phyloP scores from a whole-genome alignment of 2,113 vertebrate species.

The Nothobranchius furzeri region DNA sequence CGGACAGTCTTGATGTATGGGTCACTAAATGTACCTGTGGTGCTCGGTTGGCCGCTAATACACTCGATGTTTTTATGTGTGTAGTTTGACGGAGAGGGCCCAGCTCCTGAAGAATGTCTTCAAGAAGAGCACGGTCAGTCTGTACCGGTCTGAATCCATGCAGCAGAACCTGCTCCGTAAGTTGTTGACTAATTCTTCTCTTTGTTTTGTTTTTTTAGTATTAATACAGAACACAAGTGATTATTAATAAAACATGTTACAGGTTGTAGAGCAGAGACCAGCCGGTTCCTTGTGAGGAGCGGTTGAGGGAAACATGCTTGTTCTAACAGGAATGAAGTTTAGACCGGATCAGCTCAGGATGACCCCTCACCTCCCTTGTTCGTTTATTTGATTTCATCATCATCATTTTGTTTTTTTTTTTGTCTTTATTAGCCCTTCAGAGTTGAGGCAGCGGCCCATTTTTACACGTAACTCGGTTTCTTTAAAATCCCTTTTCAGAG shows the following conservation, averaged over 20 bases:
- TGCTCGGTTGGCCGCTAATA: conserved; percentile 53
- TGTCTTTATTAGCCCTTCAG: neutral
- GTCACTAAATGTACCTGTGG: conserved; percentile 63
- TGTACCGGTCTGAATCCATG: conserved; percentile 94
- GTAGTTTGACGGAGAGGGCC: conserved; percentile 92
- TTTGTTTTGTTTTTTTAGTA: neutral
- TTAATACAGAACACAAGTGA: too few relatives aligned
- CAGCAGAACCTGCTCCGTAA: conserved; percentile 97
- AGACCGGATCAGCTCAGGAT: neutral
- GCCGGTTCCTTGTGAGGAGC: neutral
- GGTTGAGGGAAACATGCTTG: neutral
- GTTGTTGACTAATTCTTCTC: conserved; percentile 62
- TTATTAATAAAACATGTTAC: too few relatives aligned
- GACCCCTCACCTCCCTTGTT: neutral
- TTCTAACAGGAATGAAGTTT: neutral
- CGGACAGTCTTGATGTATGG: conserved; percentile 55
- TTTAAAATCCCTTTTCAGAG: too few relatives aligned
- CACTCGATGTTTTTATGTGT: conserved; percentile 44
- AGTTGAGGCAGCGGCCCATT: neutral
- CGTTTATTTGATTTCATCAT: neutral
- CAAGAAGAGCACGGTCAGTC: conserved; percentile 94
- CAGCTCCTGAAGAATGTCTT: conserved; percentile 98
- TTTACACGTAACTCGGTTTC: neutral
- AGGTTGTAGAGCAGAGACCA: too few relatives aligned
- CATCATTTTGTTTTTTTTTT: neutral